phyloP scores from a whole-genome alignment of 2,888 invertebrate genomes.

The Yponomeuta sedellus region DNA sequence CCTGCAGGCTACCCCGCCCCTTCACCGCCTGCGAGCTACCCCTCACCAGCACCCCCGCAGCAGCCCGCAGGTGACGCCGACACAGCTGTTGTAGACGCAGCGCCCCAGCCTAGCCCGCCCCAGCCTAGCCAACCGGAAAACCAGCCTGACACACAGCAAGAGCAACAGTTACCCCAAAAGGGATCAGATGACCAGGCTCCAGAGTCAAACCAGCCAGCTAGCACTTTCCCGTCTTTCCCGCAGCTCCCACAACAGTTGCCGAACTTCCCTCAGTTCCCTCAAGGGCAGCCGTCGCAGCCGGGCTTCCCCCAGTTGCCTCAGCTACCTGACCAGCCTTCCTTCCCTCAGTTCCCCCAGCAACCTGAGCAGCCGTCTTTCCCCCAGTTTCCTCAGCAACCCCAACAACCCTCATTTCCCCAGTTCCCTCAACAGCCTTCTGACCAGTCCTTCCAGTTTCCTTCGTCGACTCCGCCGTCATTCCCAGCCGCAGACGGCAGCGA shows the following conservation, averaged over 20 bases:
- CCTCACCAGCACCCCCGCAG: slow-evolving; percentile 2
- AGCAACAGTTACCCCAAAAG: slow-evolving; percentile 21
- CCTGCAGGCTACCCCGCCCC: slow-evolving; percentile 3
- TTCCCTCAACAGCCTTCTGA: slow-evolving; percentile 31
- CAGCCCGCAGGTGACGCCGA: slow-evolving; percentile 48
- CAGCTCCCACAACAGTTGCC: slow-evolving; percentile 18
- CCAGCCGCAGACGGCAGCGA: slow-evolving; percentile 41
- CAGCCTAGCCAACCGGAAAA: slow-evolving; percentile 27
- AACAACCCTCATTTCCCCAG: slow-evolving; percentile 18
- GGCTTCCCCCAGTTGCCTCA: slow-evolving; percentile 35
- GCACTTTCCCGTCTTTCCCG: slow-evolving; percentile 16
- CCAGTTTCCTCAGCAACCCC: slow-evolving; percentile 32
- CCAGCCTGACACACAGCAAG: slow-evolving; percentile 16
- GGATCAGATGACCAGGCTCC: background rate
- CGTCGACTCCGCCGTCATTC: slow-evolving; percentile 41
- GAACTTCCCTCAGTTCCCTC: slow-evolving; percentile 30
- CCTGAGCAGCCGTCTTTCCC: slow-evolving; percentile 32
- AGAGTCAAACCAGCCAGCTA: background rate
- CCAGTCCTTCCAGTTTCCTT: slow-evolving; percentile 31
- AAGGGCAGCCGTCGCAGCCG: slow-evolving; percentile 25
- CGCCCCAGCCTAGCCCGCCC: slow-evolving; percentile 47
- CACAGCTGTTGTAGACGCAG: slow-evolving; percentile 59
- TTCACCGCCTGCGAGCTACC: slow-evolving; percentile 5
- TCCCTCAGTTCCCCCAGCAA: slow-evolving; percentile 33
- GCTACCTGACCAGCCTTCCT: slow-evolving; percentile 28